Base-by-base conservation (phyloP, 1,140 invertebrate species). In the Dendroctonus valens region DNA sequence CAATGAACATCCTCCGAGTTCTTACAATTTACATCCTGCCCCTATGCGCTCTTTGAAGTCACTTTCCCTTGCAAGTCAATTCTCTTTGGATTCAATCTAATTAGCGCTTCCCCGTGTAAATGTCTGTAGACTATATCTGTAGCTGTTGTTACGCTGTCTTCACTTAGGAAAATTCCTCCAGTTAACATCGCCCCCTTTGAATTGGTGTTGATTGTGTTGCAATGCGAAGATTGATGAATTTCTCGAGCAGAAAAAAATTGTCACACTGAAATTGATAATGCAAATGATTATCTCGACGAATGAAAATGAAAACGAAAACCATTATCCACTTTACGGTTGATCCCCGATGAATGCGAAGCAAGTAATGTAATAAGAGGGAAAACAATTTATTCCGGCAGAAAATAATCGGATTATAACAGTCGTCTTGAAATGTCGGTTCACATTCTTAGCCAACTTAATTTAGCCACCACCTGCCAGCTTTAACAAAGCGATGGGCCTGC, bases 351-450 rank as follows among this genome's bases (percentile, higher is more conserved):
- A 55, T 39, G 41, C 11, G 53, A 41, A 55, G 53, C 11, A 60
- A 49, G n/a, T 62, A 62, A 62, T 62, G 41, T 49, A 62, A 62
- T 62, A 62, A 62, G 60, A 52, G 41, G 58, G 41, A 53, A 61
- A 62, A 62, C 49, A 52, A 62, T 62, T 62, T 62, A 62, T 62
- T 51, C 48, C 42, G 37, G 53, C 52, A 62, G 51, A 53, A 62
- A 62, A 62, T 62, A 62, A 62, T 62, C 50, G 37, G 60, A 62
- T 62, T 62, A 62, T 53, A 62, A 62, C 60, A 62, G 60, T 62
- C 60, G 51, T 52, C 60, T 62, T 53, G 48, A 62, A 53, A 62
- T 42, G 60, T 62, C 60, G 48, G 49, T 41, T 62, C 60, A 62
- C 51, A 62, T 62, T 42, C 38, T 46, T 11, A 42, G 15, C 15